phyloP scores from a whole-genome alignment of 1,140 invertebrate species.

The Aplysia californica region DNA sequence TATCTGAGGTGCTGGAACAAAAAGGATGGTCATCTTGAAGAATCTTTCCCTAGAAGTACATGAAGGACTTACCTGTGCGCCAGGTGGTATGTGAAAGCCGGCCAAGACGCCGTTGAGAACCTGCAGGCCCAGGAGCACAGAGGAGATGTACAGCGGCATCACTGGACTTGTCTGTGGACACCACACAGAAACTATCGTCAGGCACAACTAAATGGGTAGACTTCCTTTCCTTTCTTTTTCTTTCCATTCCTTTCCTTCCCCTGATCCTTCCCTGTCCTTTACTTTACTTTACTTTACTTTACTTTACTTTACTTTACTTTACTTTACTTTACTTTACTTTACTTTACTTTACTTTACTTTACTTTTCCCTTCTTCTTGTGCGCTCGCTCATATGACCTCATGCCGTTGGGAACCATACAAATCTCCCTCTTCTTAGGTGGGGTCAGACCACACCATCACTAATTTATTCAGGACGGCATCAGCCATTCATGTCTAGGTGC shows the following conservation, averaged over 20 bases:
- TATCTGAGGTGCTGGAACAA: too few species aligned
- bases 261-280: background rate
- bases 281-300: background rate
- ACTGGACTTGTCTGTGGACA: background rate
- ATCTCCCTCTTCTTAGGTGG: too few species aligned
- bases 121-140: conserved; percentile 21
- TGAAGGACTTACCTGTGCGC: conserved; percentile 8
- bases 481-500: too few species aligned
- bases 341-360: background rate
- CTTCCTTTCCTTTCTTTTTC: background rate
- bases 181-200: background rate
- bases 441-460: too few species aligned
- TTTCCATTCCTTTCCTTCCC: background rate
- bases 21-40: background rate
- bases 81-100: conserved; percentile 26
- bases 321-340: background rate
- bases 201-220: background rate
- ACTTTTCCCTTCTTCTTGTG: too few species aligned
- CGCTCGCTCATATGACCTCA: too few species aligned
- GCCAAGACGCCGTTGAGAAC: conserved; percentile 5
- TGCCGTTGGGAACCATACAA: too few species aligned
- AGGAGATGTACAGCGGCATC: conserved; percentile 9
- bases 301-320: background rate
- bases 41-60: background rate
- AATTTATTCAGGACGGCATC: too few species aligned